Base-by-base conservation (phyloP, 2,113 vertebrate species). In the Microcebus griseorufus region DNA sequence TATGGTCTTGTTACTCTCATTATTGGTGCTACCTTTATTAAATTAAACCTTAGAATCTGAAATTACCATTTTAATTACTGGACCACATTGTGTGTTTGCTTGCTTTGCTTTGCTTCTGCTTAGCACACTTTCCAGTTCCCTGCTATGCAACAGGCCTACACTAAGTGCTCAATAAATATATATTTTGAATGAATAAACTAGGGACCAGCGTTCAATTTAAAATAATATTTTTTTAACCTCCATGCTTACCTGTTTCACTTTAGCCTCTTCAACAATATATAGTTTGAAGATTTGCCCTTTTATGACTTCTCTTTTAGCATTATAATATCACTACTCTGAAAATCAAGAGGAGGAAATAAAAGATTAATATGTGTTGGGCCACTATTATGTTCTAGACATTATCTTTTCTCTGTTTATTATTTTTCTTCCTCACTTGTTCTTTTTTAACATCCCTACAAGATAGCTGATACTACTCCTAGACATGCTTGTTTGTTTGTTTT, bases 61-160 rank as follows among this genome's bases (percentile, higher is more conserved):
- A 93, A 62, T 97, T 93, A 93, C 58, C 88, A 9, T 91, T 88
- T 84, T 72, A 51, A 76, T 96, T 51, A 51, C 34, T 88, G 48
- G 51, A 58, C 82, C 78, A 82, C 83, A 65, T 55, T 78, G 39
- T 27, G 83, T 82, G 9, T 42, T 87, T 88, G 6, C 72, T 92
- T 96, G 27, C 18, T 95, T 94, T 92, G 23, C 25, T 94, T 92
- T 92, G 51, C 80, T 93, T 83, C 76, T 90, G 6, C 55, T 80
- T 93, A 69, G 8, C 25, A 32, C 76, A 78, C 87, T 76, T 69
- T 87, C 20, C 11, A 18, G 17, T 73, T 88, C 34, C 27, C 5
- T 48, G 10, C 12, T 17, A 45, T 53, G 6, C 37, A 39, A 58
- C 25, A 84, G 12, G n/a, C 34, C 27, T 93, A 34, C 72, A 51